Base-by-base conservation (phyloP, 2,888 invertebrate species). In the Philonicus albiceps region DNA sequence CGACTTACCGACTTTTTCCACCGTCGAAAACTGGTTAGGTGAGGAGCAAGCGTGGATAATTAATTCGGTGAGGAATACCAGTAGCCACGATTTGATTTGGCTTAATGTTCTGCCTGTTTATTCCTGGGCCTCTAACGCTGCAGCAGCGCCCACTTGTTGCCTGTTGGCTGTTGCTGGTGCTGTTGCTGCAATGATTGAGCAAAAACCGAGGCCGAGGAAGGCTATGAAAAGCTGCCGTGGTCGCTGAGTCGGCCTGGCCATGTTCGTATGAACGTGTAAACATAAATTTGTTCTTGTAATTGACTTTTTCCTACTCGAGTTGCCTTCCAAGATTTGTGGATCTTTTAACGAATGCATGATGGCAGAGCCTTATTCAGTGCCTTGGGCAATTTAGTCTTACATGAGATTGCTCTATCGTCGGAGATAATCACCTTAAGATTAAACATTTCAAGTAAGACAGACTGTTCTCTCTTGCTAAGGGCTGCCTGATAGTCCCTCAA, bases 1-100 rank as follows among this genome's bases (percentile, higher is more conserved):
- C 19, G 27, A 64, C 27, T 64, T 22, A 22, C 19, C 11, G 78
- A 80, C 78, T 80, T 80, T 80, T 80, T 80, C 7, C 19, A 22
- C 19, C 64, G 8, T 64, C 64, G 8, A 53, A 43, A 80, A 80
- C 80, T 53, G 80, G 80, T 80, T 53, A 80, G 80, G 80, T 80
- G 80, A 80, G 80, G 80, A 80, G 80, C 31, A 53, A 80, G 80
- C 80, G 80, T 80, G 80, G 80, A 80, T 80, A 89, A 89, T 89
- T 89, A 89, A 89, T 89, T 88, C 89, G 87, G 88, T 87, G 89
- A 87, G 88, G 89, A 89, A 88, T 88, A 89, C 89, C 89, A 88
- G 89, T 89, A 89, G 88, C 89, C 87, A 87, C 89, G 87, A 89
- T 89, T 89, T 88, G 89, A 89, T 89, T 88, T 89, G 89, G 88